These are phyloP conservation scores for Trachelus stipa DNA, from an alignment of 2,888 invertebrate genomes.

Conservation along the genomic window DNA sequence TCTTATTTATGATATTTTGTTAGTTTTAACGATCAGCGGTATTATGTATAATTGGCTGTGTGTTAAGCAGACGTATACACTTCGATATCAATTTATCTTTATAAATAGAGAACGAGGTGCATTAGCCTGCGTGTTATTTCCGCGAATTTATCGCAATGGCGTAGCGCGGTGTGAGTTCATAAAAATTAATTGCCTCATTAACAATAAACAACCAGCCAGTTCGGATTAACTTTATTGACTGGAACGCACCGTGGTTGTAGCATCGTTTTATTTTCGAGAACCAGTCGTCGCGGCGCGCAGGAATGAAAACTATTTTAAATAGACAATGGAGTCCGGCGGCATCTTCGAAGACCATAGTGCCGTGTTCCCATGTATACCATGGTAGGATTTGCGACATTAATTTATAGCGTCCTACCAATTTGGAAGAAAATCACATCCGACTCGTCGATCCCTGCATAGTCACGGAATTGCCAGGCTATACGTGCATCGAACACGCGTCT, in stretches of 20 bases:
- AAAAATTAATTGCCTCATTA: constrained; percentile 21
- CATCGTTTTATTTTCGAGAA: constrained; percentile 12
- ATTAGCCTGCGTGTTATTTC: constrained; percentile 1
- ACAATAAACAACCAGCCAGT: constrained; percentile 12
- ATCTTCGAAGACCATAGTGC: constrained; percentile 17
- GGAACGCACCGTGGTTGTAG: constrained; percentile 14
- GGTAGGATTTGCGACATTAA: constrained; percentile 14
- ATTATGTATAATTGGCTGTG: background rate
- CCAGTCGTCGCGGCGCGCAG: constrained; percentile 11
- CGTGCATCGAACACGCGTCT: background rate
- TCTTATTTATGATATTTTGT: background rate
- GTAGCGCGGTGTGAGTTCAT: constrained; percentile 1
- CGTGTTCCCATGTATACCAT: constrained; percentile 11
- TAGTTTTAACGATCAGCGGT: background rate
- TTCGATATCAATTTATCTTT: background rate
- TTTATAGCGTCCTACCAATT: constrained; percentile 22
- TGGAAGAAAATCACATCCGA: constrained; percentile 11
- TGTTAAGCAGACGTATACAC: background rate
- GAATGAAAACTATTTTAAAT: constrained; percentile 25
- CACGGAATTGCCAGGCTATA: background rate
- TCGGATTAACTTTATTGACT: constrained; percentile 24
- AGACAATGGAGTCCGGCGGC: constrained; percentile 25
- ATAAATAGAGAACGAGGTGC: background rate
- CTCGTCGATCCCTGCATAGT: constrained; percentile 10
- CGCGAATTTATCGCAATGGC: background rate